These are phyloP conservation scores for Amblyraja radiata DNA, from an alignment of 2,797 vertebrate species.

Conservation along the genomic window DNA sequence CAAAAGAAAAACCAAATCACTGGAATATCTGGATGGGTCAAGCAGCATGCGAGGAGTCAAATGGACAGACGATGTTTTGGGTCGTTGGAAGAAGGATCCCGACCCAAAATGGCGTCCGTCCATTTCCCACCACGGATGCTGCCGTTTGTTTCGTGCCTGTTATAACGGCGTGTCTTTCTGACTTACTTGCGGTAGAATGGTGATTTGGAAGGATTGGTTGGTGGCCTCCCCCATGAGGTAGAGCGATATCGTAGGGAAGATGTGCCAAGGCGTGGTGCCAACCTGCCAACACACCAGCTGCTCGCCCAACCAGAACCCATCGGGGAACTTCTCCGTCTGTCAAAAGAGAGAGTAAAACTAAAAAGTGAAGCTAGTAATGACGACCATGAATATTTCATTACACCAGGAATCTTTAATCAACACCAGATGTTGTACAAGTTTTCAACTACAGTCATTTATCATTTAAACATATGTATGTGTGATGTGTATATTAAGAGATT, in stretches of 20 bases:
- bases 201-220: conserved; percentile 96
- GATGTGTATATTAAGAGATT: not conserved
- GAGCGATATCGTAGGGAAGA: conserved; percentile 91
- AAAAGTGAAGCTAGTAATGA: conserved; percentile 38
- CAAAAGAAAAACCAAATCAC: no score
- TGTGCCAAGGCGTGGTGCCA: conserved; percentile 93
- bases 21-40: no score
- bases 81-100: no score
- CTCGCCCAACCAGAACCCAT: conserved; percentile 93
- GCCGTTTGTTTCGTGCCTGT: not conserved
- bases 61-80: not conserved
- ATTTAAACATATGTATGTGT: conserved; percentile 23
- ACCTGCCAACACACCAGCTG: conserved; percentile 97
- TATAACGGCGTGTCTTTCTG: not conserved
- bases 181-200: conserved; percentile 89
- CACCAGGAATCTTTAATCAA: not conserved
- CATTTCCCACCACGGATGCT: no score
- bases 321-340: conserved; percentile 92
- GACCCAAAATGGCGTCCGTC: no score
- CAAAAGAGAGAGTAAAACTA: conserved; percentile 39
- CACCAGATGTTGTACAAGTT: conserved; percentile 30
- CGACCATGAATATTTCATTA: conserved; percentile 27
- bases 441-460: conserved; percentile 1
- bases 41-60: not conserved
- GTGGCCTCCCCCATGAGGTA: conserved; percentile 93